Evolutionary conservation across 2,797 vertebrate species (phyloP).

Genomic region (Euphonia xanthogaster): DNA sequence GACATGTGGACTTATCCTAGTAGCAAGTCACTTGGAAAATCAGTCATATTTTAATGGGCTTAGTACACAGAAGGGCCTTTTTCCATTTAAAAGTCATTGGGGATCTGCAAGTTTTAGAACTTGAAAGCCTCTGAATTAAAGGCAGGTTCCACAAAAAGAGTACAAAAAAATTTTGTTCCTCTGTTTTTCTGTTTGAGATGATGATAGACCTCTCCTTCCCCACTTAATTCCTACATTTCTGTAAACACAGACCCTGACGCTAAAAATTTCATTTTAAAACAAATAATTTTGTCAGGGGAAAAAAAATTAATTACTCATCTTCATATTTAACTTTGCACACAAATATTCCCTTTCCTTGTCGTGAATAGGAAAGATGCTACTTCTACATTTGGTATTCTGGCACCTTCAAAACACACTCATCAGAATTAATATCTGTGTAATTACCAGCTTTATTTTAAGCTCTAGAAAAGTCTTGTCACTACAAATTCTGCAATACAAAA

Average conservation of each 20-base stretch:
- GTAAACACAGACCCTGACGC: background rate
- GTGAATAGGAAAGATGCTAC: background rate
- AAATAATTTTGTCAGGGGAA: background rate
- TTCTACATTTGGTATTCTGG: background rate
- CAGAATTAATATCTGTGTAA: background rate
- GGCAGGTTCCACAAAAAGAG: background rate
- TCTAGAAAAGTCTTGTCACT: background rate
- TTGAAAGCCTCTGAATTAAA: background rate
- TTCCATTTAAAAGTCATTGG: background rate
- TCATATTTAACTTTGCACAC: background rate
- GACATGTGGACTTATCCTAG: background rate
- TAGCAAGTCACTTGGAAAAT: background rate
- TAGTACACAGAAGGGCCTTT: background rate
- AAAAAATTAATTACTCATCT: background rate
- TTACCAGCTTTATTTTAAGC: background rate
- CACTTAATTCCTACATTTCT: background rate
- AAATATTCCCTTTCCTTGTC: background rate
- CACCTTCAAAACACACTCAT: background rate
- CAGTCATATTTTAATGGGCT: background rate
- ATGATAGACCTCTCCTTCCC: background rate
- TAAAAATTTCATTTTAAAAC: background rate
- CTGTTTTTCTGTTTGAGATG: background rate
- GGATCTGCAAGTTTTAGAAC: background rate
- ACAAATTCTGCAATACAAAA: background rate
- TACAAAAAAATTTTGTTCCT: background rate